Conservation (phyloP, 1,140 invertebrate species). For the Camponotus pennsylvanicus region DNA sequence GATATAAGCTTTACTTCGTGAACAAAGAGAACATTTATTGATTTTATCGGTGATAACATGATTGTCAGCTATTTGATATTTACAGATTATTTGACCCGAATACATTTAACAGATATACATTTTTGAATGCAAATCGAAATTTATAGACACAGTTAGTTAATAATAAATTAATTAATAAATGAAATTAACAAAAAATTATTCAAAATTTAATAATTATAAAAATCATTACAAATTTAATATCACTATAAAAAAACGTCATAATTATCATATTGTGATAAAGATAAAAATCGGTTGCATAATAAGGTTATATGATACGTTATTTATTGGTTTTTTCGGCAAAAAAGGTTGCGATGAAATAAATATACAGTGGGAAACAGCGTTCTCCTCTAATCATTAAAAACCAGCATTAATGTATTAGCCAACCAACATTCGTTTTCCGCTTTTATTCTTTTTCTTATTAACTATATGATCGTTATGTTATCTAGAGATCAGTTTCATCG, state of each 20-base stretch:
- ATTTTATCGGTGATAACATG: slow-evolving; percentile 13
- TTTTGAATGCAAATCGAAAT: neutral
- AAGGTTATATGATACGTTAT: slow-evolving; percentile 20
- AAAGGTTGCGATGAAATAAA: slow-evolving; percentile 59
- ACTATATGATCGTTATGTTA: slow-evolving; percentile 46
- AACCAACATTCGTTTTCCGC: slow-evolving; percentile 44
- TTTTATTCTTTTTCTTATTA: slow-evolving; percentile 25
- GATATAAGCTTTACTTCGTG: neutral
- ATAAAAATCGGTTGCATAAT: slow-evolving; percentile 30
- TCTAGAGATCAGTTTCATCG: slow-evolving; percentile 48
- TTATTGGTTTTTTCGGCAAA: slow-evolving; percentile 45
- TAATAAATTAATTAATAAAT: neutral
- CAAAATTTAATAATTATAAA: neutral
- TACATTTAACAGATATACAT: slow-evolving; percentile 7
- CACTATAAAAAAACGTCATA: neutral
- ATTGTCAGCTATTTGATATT: slow-evolving; percentile 39
- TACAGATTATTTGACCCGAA: neutral
- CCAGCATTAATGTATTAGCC: slow-evolving; percentile 19
- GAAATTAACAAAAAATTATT: neutral
- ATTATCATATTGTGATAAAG: slow-evolving; percentile 22
- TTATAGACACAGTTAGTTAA: neutral
- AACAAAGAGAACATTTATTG: neutral
- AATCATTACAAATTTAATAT: neutral
- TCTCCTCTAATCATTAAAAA: slow-evolving; percentile 28
- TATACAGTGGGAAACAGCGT: slow-evolving; percentile 46